Conservation (phyloP, 1,140 invertebrate species). For the Eriosoma lanigerum region DNA sequence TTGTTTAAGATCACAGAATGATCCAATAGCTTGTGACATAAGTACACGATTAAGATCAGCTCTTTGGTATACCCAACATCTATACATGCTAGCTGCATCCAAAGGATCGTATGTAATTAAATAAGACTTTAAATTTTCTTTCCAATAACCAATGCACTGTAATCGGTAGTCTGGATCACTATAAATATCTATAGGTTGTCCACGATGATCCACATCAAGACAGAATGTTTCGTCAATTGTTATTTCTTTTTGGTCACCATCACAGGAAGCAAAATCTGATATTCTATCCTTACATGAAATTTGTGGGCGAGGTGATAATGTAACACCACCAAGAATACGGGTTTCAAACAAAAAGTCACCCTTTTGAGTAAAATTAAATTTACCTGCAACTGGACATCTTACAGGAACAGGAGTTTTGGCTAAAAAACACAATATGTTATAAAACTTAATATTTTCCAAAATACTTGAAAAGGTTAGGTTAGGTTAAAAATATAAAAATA, state of each 20-base stretch:
- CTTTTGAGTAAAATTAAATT: constrained; percentile 88
- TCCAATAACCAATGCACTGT: constrained; percentile 97
- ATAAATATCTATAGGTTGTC: constrained; percentile 90
- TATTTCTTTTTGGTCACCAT: constrained; percentile 90
- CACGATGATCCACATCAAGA: constrained; percentile 91
- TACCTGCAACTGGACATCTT: constrained; percentile 92
- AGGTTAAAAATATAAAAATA: constrained; percentile 45
- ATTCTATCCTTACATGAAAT: constrained; percentile 92
- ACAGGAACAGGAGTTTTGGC: constrained; percentile 90
- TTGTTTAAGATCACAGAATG: constrained; percentile 88
- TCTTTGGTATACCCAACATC: constrained; percentile 96
- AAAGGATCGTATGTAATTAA: constrained; percentile 94
- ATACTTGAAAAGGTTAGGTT: neutral
- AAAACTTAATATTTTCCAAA: constrained; percentile 51
- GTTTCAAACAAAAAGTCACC: constrained; percentile 88
- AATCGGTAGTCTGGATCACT: constrained; percentile 95
- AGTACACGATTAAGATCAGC: constrained; percentile 87
- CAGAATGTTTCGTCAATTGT: constrained; percentile 93
- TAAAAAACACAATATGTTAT: constrained; percentile 57
- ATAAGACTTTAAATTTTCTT: constrained; percentile 96
- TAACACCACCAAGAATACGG: constrained; percentile 90
- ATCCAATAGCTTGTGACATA: constrained; percentile 87
- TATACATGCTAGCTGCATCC: constrained; percentile 92
- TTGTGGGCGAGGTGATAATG: constrained; percentile 86
- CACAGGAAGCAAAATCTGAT: constrained; percentile 92